Conservation (phyloP, 2,113 vertebrate species). For the Perca fluviatilis region DNA sequence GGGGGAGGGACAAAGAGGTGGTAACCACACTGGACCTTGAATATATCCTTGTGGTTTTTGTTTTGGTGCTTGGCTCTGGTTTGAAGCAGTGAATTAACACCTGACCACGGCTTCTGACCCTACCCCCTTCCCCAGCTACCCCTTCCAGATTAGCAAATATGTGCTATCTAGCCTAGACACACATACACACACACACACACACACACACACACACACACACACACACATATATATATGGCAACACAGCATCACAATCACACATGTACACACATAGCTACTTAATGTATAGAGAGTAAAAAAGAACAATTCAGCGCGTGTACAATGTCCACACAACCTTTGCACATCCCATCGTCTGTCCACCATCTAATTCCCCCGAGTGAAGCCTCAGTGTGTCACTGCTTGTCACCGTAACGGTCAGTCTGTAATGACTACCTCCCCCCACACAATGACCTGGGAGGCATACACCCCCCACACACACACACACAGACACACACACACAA, state of each 20-base stretch:
- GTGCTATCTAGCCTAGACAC: slow-evolving; percentile 67
- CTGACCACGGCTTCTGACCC: slow-evolving; percentile 78
- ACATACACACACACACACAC: slow-evolving; percentile 44
- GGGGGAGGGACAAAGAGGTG: slow-evolving; percentile 39
- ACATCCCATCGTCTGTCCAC: slow-evolving; percentile 57
- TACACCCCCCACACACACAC: slow-evolving; percentile 12
- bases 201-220: slow-evolving; percentile 27
- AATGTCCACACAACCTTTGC: slow-evolving; percentile 65
- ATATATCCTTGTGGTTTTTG: slow-evolving; percentile 55
- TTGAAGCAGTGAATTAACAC: slow-evolving; percentile 81
- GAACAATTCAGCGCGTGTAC: slow-evolving; percentile 32
- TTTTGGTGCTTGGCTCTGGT: slow-evolving; percentile 62
- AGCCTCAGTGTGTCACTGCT: slow-evolving; percentile 67
- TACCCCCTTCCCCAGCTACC: slow-evolving; percentile 57
- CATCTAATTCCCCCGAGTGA: slow-evolving; percentile 66
- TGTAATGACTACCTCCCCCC: slow-evolving; percentile 71
- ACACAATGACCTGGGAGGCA: slow-evolving; percentile 63
- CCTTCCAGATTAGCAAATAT: slow-evolving; percentile 78
- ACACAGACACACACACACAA: no score
- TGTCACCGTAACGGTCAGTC: slow-evolving; percentile 76
- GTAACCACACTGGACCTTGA: slow-evolving; percentile 45
- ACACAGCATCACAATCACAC: slow-evolving; percentile 36
- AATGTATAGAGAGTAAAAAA: slow-evolving; percentile 57
- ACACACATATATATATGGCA: slow-evolving; percentile 12
- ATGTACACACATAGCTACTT: slow-evolving; percentile 47